Percentiles rank a stretch among this genome's conserved stretches.
Conservation (phyloP, 2,888 invertebrate genomes). For the Idaea biselata region DNA sequence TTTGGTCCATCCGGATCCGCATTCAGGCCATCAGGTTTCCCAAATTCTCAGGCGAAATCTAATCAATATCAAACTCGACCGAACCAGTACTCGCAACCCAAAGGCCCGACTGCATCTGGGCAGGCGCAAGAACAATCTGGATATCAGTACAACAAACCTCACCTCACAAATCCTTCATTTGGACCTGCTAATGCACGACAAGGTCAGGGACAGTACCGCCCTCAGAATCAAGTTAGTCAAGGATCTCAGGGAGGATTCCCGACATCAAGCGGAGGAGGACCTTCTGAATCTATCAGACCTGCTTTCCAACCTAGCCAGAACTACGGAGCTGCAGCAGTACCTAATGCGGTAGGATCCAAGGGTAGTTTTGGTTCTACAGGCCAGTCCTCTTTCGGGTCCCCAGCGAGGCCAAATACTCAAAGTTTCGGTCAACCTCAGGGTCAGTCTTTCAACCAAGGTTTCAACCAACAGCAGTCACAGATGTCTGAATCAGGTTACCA, state of each 20-base stretch:
- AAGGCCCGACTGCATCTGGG: constrained; percentile 28
- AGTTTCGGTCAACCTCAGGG: background rate
- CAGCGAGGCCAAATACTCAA: constrained; percentile 7
- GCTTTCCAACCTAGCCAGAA: background rate
- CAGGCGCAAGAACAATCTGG: constrained; percentile 34
- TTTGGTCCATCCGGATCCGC: constrained; percentile 5
- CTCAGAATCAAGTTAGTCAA: constrained; percentile 16
- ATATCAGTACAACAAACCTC: constrained; percentile 41
- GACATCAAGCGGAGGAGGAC: constrained; percentile 14
- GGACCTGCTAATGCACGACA: constrained; percentile 5
- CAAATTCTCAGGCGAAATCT: constrained; percentile 20
- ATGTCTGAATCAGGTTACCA: constrained; percentile 37
- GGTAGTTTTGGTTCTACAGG: constrained; percentile 17
- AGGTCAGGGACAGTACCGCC: constrained; percentile 18
- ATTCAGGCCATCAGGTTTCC: background rate
- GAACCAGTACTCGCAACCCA: constrained; percentile 21
- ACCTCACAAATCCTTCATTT: constrained; percentile 19
- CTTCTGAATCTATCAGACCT: constrained; percentile 9
- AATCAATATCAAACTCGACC: constrained; percentile 32
- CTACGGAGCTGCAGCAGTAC: constrained; percentile 5
- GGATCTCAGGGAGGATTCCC: constrained; percentile 21
- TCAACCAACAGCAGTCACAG: constrained; percentile 16
- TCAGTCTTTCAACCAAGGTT: background rate
- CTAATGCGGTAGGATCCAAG: constrained; percentile 4
- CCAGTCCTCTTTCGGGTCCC: constrained; percentile 26